Conservation (phyloP, 2,113 vertebrate genomes). For the Erythrocebus patas region DNA sequence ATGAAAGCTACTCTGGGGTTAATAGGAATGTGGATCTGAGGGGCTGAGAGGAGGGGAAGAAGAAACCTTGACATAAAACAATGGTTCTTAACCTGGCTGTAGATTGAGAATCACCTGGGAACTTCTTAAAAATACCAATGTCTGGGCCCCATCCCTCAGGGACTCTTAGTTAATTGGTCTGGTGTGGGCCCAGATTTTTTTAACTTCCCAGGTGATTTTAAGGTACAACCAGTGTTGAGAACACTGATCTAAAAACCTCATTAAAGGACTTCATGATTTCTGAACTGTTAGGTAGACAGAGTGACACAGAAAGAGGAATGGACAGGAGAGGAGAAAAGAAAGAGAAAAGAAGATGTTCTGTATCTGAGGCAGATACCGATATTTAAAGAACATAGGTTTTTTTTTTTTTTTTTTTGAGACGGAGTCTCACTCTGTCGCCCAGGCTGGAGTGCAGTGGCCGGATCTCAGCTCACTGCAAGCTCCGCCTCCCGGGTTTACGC, state of each 20-base stretch:
- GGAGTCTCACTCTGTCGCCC: too few relatives aligned
- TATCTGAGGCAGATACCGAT: not conserved
- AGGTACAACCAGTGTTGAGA: not conserved
- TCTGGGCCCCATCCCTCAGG: not conserved
- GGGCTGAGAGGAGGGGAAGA: not conserved
- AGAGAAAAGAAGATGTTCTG: not conserved
- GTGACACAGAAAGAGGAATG: not conserved
- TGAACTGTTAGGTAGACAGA: not conserved
- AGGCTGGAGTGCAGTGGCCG: too few relatives aligned
- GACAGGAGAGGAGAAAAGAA: not conserved
- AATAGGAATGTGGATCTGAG: not conserved
- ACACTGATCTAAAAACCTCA: constrained; percentile 56
- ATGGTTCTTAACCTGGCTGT: not conserved
- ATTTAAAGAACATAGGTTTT: not conserved
- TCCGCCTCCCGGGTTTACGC: too few relatives aligned
- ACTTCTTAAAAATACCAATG: not conserved
- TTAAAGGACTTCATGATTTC: constrained; percentile 42
- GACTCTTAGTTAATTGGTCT: constrained; percentile 37
- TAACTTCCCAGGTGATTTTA: constrained; percentile 30
- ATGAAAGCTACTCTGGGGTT: not conserved
- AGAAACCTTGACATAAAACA: not conserved
- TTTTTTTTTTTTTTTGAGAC: too few relatives aligned
- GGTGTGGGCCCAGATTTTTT: not conserved
- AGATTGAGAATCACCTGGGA: not conserved
- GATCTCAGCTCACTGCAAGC: too few relatives aligned